Percentiles rank a stretch among this genome's conserved stretches.
Evolutionary conservation across 2,888 invertebrate species (phyloP).

Genomic region (Tachystola acroxantha): DNA sequence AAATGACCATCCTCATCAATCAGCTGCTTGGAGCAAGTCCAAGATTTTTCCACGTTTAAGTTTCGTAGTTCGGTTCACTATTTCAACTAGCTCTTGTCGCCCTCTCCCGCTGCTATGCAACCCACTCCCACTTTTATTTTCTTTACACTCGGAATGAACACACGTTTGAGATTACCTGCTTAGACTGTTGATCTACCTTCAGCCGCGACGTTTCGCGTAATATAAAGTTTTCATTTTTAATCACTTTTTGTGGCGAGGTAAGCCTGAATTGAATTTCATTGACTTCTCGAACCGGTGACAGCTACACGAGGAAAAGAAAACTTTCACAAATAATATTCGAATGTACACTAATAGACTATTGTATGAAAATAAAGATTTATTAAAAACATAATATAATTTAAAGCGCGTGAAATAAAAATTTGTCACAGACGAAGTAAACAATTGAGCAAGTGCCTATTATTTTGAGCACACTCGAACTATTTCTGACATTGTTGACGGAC

Average conservation of each 20-base stretch:
- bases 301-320: not conserved
- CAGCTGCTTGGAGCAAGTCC: constrained; percentile 74
- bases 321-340: too few relatives aligned
- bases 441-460: constrained; percentile 18
- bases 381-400: not conserved
- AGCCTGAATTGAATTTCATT: too few relatives aligned
- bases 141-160: constrained; percentile 2
- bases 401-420: not conserved
- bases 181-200: too few relatives aligned
- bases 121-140: constrained; percentile 18
- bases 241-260: too few relatives aligned
- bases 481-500: constrained; percentile 52
- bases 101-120: constrained; percentile 30
- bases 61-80: constrained; percentile 72
- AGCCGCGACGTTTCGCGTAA: too few relatives aligned
- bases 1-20: constrained; percentile 79
- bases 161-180: too few relatives aligned
- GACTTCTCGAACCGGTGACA: too few relatives aligned
- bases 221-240: too few relatives aligned
- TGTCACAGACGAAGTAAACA: constrained; percentile 3
- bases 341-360: constrained; percentile 7
- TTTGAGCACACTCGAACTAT: constrained; percentile 42
- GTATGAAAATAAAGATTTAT: constrained; percentile 2
- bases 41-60: constrained; percentile 77
- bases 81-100: constrained; percentile 58